Conservation (phyloP, 2,888 invertebrate species). For the Elmis aenea region DNA sequence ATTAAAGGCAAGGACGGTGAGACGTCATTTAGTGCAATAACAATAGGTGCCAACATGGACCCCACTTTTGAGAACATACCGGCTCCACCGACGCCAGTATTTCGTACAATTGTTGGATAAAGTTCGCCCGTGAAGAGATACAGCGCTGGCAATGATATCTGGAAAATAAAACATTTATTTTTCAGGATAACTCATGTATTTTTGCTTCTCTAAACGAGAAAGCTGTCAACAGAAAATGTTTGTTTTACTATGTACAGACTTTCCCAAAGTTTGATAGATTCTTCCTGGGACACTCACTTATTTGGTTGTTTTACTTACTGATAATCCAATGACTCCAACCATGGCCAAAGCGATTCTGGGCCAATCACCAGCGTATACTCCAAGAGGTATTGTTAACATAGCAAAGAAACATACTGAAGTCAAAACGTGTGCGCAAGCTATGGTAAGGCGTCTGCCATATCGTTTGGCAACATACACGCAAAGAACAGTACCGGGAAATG, state of each 20-base stretch:
- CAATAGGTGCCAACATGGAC: slow-evolving; percentile 57
- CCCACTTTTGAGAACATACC: slow-evolving; percentile 72
- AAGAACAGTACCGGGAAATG: slow-evolving; percentile 51
- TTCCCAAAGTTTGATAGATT: no score
- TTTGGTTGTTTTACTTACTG: slow-evolving; percentile 53
- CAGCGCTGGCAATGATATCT: slow-evolving; percentile 55
- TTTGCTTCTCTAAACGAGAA: not conserved
- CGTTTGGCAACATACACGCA: slow-evolving; percentile 50
- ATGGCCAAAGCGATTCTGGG: slow-evolving; percentile 56
- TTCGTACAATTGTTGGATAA: slow-evolving; percentile 72
- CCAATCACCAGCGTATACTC: slow-evolving; percentile 49
- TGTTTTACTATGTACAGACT: no score
- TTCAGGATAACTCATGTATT: not conserved
- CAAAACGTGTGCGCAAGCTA: slow-evolving; percentile 48
- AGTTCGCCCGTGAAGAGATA: slow-evolving; percentile 74
- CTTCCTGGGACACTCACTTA: no score
- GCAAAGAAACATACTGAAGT: slow-evolving; percentile 51
- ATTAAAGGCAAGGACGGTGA: slow-evolving; percentile 35
- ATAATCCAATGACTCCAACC: slow-evolving; percentile 60
- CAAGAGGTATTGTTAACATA: slow-evolving; percentile 50
- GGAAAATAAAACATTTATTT: slow-evolving; percentile 21
- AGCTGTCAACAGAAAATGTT: no score
- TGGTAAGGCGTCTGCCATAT: slow-evolving; percentile 51
- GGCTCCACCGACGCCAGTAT: slow-evolving; percentile 69
- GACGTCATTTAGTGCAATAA: slow-evolving; percentile 34